Percentiles rank a stretch among this genome's conserved stretches.
Evolutionary conservation across 2,113 vertebrate genomes (phyloP).

Genomic region (Ariopsis seemanni): DNA sequence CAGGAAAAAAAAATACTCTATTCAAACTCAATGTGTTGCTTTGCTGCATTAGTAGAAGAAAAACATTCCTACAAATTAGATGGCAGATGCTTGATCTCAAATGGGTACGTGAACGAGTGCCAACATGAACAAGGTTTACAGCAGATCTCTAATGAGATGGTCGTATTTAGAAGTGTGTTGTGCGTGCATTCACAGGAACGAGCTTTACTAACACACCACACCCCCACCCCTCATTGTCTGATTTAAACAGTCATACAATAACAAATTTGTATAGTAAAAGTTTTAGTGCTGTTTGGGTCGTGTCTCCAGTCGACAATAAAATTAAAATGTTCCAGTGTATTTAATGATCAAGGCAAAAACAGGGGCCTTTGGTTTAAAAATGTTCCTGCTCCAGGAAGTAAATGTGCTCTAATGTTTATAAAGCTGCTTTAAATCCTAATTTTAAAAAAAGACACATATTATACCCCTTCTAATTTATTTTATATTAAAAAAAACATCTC

Average conservation of each 20-base stretch:
- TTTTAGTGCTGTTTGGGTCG: too few species aligned
- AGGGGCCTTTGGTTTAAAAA: not conserved
- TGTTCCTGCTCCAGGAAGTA: not conserved
- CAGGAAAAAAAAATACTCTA: too few species aligned
- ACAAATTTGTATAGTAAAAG: not conserved
- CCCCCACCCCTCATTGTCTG: not conserved
- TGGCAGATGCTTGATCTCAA: not conserved
- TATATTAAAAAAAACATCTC: too few species aligned
- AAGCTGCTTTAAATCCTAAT: not conserved
- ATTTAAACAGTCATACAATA: not conserved
- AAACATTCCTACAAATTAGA: not conserved
- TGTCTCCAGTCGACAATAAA: too few species aligned
- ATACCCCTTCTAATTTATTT: too few species aligned
- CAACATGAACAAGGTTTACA: not conserved
- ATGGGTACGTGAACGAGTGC: not conserved
- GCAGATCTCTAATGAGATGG: not conserved
- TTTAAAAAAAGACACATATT: too few species aligned
- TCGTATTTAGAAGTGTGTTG: not conserved
- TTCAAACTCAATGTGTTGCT: not conserved
- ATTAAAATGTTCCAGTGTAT: not conserved
- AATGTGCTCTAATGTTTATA: not conserved
- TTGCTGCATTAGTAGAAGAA: not conserved
- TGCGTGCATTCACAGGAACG: not conserved
- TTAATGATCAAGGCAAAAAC: not conserved
- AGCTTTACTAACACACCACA: not conserved